These are phyloP conservation scores for Stercorarius parasiticus DNA, from an alignment of 2,113 vertebrate species.

Conservation along the genomic window DNA sequence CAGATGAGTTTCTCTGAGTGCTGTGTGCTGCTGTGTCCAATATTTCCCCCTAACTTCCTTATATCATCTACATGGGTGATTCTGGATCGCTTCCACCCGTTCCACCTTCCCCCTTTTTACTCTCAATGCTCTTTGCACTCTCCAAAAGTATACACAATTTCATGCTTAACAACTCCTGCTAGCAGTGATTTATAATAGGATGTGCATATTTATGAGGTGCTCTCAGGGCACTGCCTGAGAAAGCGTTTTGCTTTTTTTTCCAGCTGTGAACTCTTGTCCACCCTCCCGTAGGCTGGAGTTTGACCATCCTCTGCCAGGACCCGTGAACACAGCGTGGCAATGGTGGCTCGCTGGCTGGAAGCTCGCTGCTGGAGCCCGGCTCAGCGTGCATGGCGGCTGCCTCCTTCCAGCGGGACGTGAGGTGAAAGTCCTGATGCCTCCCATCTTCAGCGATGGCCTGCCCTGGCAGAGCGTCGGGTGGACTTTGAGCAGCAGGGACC, in stretches of 20 bases:
- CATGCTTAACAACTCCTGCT: not conserved
- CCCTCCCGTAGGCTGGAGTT: not conserved
- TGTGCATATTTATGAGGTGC: not conserved
- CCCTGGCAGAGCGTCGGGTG: accelerated
- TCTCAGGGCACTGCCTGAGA: not conserved
- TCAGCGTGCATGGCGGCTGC: accelerated
- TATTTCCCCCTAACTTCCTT: not conserved
- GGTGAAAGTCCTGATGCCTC: not conserved
- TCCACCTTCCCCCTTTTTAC: not conserved
- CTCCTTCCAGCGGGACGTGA: accelerated
- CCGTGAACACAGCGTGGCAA: accelerated
- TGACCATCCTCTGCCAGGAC: not conserved
- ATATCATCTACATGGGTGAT: not conserved
- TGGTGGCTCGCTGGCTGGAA: accelerated
- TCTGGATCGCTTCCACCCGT: not conserved
- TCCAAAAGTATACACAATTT: not conserved
- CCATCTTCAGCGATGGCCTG: accelerated
- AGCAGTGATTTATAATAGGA: not conserved
- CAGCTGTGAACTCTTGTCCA: not conserved
- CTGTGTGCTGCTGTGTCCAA: not conserved
- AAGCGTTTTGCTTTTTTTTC: not conserved
- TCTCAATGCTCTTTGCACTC: not conserved
- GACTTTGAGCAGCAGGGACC: accelerated
- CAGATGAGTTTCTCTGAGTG: not conserved
- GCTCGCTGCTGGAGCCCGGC: not conserved